Base-by-base conservation (phyloP, 2,888 invertebrate species). In the Pedicia rivosa region DNA sequence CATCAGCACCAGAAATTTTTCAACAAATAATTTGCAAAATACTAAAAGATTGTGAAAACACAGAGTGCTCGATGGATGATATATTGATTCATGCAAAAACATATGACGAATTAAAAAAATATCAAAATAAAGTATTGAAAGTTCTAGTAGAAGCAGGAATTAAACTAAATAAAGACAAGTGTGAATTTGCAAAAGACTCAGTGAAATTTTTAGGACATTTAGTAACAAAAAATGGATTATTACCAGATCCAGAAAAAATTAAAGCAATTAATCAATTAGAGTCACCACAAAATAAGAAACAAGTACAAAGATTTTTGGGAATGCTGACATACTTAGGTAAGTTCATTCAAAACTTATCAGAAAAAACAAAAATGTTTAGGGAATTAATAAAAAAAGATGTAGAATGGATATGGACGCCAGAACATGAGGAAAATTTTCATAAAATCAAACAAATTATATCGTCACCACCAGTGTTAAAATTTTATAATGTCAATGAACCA, bases 141-240 rank as follows among this genome's bases (percentile, higher is more conserved):
- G 40, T 29, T 14, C 35, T 46, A 13, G 24, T 32, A 16, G 19
- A 41, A 6, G 39, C 40, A 33, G 49, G 48, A 5, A 38, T 51
- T 15, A 49, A 47, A 27, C 34, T 53, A 7, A 49, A 47, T 16
- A 40, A 40, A 33, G 44, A 47, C 16, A 51, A 51, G 39, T 50
- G 46, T 19, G 30, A 40, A 25, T 47, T 47, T 40, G 38, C 12
- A 12, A 14, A 14, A 29, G 14, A 4, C 4, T 29, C 31, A 3
- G 38, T 46, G 5, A 42, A 40, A 35, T 44, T 39, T 40, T 19
- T 47, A 8, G 44, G 45, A 12, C 44, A 46, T 34, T 35, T 36
- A 7, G 39, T 46, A 15, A 39, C 30, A 22, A 17, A 33, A 25
- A n/a, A 42, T 13, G 43, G 43, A n/a, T 36, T 44, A 10, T 8